phyloP scores from a whole-genome alignment of 2,797 vertebrate species.

The Premnoplex brunnescens region DNA sequence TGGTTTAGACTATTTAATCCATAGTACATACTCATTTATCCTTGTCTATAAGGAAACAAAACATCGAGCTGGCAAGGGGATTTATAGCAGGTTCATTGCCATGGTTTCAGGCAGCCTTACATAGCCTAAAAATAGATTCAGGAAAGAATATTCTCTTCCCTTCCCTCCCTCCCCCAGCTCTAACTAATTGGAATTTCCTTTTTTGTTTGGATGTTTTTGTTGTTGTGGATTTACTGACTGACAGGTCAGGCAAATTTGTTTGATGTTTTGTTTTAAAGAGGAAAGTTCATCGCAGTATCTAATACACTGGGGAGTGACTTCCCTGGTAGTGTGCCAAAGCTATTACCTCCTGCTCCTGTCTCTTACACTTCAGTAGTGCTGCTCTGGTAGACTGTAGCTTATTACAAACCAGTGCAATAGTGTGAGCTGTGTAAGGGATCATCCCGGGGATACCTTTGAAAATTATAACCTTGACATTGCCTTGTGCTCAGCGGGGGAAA shows the following conservation, averaged over 20 bases:
- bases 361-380: neutral
- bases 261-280: slow-evolving; percentile 21
- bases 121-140: slow-evolving; percentile 58
- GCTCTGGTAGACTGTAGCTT: neutral
- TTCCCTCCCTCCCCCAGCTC: slow-evolving; percentile 11
- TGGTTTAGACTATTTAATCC: neutral
- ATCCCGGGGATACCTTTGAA: neutral
- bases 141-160: slow-evolving; percentile 54
- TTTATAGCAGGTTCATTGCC: slow-evolving; percentile 61
- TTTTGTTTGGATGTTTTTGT: neutral
- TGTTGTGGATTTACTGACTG: slow-evolving; percentile 3
- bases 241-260: neutral
- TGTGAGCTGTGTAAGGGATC: neutral
- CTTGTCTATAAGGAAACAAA: slow-evolving; percentile 38
- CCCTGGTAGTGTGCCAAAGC: neutral
- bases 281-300: neutral
- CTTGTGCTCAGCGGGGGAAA: neutral
- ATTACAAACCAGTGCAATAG: accelerated
- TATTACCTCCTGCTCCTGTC: neutral
- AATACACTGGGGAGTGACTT: neutral
- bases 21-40: neutral
- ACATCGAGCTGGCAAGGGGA: neutral
- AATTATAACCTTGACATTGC: neutral
- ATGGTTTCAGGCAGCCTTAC: slow-evolving; percentile 58
- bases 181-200: slow-evolving; percentile 46